Conservation (phyloP, 2,113 vertebrate genomes). For the Leptobrachium ailaonicum region DNA sequence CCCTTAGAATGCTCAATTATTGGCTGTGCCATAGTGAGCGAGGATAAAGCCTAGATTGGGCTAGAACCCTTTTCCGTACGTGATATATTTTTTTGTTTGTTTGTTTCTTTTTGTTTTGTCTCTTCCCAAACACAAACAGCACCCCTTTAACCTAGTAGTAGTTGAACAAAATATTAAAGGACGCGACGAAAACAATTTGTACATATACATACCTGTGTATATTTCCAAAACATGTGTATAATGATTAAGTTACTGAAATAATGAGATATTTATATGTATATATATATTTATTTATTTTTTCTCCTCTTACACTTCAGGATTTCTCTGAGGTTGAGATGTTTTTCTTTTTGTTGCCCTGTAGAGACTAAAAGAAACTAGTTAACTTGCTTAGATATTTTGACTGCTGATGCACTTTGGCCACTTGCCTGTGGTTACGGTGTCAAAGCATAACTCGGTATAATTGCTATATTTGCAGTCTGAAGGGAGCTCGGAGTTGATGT, state of each 20-base stretch:
- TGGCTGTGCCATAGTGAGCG: constrained; percentile 72
- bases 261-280: too few relatives aligned
- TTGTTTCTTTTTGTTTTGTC: constrained; percentile 74
- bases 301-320: constrained; percentile 69
- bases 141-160: constrained; percentile 94
- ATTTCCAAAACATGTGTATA: too few relatives aligned
- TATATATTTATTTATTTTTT: too few relatives aligned
- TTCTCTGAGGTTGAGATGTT: constrained; percentile 81
- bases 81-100: constrained; percentile 64
- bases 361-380: constrained; percentile 96
- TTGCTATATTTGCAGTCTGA: constrained; percentile 95
- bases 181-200: constrained; percentile 74
- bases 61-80: constrained; percentile 83
- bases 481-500: constrained; percentile 84
- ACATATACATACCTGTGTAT: constrained; percentile 60
- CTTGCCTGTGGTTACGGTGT: constrained; percentile 97
- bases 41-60: constrained; percentile 84
- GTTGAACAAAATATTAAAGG: constrained; percentile 43
- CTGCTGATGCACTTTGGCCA: constrained; percentile 92
- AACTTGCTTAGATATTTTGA: constrained; percentile 95
- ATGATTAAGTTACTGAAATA: too few relatives aligned
- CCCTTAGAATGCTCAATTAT: constrained; percentile 86
- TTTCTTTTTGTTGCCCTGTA: constrained; percentile 83
- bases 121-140: constrained; percentile 88
- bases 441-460: constrained; percentile 97